Evolutionary conservation across 1,140 invertebrate species (phyloP).

Genomic region (Anoplolepis gracilipes): DNA sequence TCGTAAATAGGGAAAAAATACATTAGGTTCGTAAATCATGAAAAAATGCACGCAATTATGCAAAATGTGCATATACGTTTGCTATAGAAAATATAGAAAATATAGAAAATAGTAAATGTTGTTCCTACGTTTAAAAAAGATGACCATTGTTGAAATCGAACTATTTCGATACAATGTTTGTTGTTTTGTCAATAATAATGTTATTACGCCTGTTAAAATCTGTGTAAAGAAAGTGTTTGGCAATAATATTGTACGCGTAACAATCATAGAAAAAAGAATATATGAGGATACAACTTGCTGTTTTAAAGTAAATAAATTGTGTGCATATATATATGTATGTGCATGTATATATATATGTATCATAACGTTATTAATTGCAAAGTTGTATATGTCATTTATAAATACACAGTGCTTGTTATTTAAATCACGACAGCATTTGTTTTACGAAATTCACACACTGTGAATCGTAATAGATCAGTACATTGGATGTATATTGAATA

Average conservation of each 20-base stretch:
- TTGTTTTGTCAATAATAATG: conserved; percentile 6
- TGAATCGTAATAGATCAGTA: background rate
- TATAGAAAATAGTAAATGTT: background rate
- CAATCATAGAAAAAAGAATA: background rate
- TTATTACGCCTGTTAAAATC: conserved; percentile 6
- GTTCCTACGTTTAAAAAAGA: conserved; percentile 32
- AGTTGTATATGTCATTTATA: conserved; percentile 20
- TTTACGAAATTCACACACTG: background rate
- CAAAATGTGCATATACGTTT: background rate
- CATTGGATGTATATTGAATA: background rate
- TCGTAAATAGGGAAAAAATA: conserved; percentile 12
- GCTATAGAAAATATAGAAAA: background rate
- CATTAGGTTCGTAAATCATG: conserved; percentile 21
- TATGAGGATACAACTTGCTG: conserved; percentile 5
- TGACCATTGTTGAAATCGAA: background rate
- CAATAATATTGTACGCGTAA: conserved; percentile 34
- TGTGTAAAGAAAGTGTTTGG: conserved; percentile 25
- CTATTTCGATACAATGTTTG: background rate
- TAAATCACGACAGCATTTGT: conserved; percentile 9
- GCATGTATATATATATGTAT: background rate
- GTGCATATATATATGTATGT: background rate
- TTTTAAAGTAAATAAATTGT: background rate
- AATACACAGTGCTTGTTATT: background rate
- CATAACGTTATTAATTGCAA: conserved; percentile 1
- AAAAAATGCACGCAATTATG: background rate